Evolutionary conservation across 1,140 invertebrate genomes (phyloP), one percentile per base, ranked within the genome.

Genomic region (Drosophila busckii): DNA sequence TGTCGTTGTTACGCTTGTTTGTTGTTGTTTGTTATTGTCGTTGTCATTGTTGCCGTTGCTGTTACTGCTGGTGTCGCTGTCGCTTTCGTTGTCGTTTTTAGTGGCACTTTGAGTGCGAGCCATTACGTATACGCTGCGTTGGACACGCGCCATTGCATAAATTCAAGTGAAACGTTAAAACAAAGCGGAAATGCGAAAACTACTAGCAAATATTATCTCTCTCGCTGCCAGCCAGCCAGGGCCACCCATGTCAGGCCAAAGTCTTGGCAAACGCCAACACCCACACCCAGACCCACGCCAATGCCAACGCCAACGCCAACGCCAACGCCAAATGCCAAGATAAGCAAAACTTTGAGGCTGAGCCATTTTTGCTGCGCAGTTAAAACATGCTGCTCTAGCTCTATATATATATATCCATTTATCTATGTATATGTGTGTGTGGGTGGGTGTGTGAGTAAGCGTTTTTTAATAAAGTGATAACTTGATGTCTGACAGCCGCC

Each of bases 101-200:
- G 68, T 80, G 73, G 58, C 52, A 68, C 75, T 78, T 82, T 82
- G 64, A 82, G 73, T 73, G 64, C 59, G 56, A 48, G 58, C 25
- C 63, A 78, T 78, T 78, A 80, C 71, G 71, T 76, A 80, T 78
- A 73, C 75, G 73, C 68, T 71, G 73, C 73, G 63, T 78, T 78
- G 71, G 71, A 78, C 75, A 76, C 71, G 73, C 73, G 71, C 71
- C 71, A 73, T 73, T 78, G 71, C 71, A 76, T 80, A 80, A 80
- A 80, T 76, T 76, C 71, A 80, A 76, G 71, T 80, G 75, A 78
- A 67, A 80, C 76, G 75, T 78, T 76, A 78, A 78, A 78, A 80
- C 73, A 78, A 80, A 78, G 64, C 71, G 71, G 71, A 78, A 78
- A 80, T 78, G 68, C 73, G 73, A 68, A 63, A 68, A 64, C 61